Evolutionary conservation across 1,140 invertebrate genomes (phyloP).

Genomic region (Laupala kohalensis): DNA sequence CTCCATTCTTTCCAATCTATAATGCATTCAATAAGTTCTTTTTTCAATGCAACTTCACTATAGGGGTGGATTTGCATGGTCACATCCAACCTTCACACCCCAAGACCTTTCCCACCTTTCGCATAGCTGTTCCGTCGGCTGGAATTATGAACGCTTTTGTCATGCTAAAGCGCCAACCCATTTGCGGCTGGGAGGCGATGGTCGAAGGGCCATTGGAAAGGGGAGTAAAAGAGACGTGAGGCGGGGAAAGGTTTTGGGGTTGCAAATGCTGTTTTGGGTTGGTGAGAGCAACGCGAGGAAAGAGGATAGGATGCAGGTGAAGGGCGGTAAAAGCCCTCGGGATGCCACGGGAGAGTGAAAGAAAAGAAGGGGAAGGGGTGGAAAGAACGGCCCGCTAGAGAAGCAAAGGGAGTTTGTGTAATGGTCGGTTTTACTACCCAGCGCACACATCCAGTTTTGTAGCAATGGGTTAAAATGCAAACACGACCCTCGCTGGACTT

Average conservation of each 20-base stretch:
- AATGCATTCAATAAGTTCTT: too few species aligned
- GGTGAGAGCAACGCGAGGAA: neutral
- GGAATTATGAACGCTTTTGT: neutral
- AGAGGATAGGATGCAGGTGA: neutral
- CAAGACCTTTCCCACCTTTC: neutral
- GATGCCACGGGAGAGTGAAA: too few species aligned
- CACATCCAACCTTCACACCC: too few species aligned
- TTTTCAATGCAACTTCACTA: too few species aligned
- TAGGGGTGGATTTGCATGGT: too few species aligned
- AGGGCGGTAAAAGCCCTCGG: too few species aligned
- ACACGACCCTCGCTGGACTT: neutral
- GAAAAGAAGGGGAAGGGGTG: neutral
- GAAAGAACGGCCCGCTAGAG: neutral
- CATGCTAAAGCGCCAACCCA: neutral
- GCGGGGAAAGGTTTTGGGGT: neutral
- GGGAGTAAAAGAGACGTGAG: neutral
- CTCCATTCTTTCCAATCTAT: too few species aligned
- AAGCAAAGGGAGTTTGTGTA: neutral
- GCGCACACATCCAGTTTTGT: neutral
- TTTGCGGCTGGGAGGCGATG: neutral
- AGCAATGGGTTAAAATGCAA: neutral
- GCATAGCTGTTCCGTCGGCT: neutral
- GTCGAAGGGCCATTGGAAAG: neutral
- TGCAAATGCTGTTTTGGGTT: neutral
- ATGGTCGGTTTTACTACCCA: neutral